Conservation (phyloP, 2,113 vertebrate genomes). For the Sterna hirundo region DNA sequence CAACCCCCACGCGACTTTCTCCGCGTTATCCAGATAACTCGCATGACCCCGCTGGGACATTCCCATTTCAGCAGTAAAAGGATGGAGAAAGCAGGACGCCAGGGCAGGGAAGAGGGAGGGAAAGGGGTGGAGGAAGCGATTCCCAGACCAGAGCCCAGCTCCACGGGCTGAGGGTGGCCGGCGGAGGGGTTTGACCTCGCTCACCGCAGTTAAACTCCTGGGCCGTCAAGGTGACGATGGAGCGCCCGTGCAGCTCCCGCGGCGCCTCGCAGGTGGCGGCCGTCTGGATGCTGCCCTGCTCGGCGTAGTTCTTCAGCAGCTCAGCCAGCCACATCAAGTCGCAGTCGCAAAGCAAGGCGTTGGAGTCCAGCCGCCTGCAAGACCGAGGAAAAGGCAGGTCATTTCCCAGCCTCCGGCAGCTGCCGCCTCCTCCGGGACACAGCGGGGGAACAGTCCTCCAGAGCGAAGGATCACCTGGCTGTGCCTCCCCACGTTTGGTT, state of each 20-base stretch:
- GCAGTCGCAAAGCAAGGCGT: slow-evolving; percentile 86
- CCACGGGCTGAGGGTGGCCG: rapidly evolving
- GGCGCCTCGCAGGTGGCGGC: slow-evolving; percentile 88
- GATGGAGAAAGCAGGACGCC: background rate
- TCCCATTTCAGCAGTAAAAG: background rate
- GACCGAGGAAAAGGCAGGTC: background rate
- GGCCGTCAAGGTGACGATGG: slow-evolving; percentile 79
- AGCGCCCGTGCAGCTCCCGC: slow-evolving; percentile 82
- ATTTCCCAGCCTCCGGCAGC: background rate
- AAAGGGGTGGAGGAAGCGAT: background rate
- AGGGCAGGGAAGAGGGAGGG: background rate
- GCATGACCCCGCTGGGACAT: background rate
- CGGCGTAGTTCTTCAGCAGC: slow-evolving; percentile 80
- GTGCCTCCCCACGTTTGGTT: background rate
- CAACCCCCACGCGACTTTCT: background rate
- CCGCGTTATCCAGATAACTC: background rate
- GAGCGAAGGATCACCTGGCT: background rate
- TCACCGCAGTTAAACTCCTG: slow-evolving; percentile 87
- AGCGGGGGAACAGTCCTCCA: rapidly evolving
- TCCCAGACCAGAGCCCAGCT: background rate
- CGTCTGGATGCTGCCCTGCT: slow-evolving; percentile 85
- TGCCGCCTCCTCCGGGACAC: background rate
- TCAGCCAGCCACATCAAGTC: slow-evolving; percentile 89
- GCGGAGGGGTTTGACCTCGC: background rate
- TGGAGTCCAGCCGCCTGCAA: slow-evolving; percentile 88